Percentiles rank a stretch among this genome's conserved stretches.
phyloP scores from a whole-genome alignment of 2,888 invertebrate species.

The Drosophila silvestris region DNA sequence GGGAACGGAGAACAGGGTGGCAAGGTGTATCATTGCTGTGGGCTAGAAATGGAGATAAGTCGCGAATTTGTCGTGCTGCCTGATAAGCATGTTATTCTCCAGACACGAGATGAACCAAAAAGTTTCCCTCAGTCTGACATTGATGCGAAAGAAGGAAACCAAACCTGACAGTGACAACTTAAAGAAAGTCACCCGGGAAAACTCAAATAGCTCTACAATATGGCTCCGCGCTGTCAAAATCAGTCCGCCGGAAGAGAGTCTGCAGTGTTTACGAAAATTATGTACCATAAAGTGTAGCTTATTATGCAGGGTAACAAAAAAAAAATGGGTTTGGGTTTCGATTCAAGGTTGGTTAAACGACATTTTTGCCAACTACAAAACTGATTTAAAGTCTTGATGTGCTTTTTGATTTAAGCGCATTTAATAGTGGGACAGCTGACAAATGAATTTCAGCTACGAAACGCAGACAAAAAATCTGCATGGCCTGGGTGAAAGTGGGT shows the following conservation, averaged over 20 bases:
- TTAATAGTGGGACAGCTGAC: constrained; percentile 59
- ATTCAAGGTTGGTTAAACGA: background rate
- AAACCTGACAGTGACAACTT: constrained; percentile 40
- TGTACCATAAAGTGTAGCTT: background rate
- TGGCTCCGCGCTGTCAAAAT: constrained; percentile 23
- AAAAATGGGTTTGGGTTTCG: background rate
- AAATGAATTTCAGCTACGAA: constrained; percentile 22
- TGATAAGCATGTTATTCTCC: constrained; percentile 51
- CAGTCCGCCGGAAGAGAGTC: constrained; percentile 43
- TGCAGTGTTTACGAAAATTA: constrained; percentile 19
- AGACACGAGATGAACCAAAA: constrained; percentile 28
- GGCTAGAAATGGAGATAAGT: constrained; percentile 66
- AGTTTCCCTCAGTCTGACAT: constrained; percentile 38
- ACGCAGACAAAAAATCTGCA: constrained; percentile 14
- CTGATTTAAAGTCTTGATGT: constrained; percentile 19
- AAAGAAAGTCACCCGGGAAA: constrained; percentile 25
- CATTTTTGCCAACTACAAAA: background rate
- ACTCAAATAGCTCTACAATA: constrained; percentile 14
- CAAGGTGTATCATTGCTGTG: constrained; percentile 41
- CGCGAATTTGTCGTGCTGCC: constrained; percentile 74
- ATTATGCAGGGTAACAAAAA: background rate
- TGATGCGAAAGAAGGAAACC: constrained; percentile 22
- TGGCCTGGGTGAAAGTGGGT: background rate
- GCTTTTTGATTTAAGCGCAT: constrained; percentile 59
- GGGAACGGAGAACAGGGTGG: background rate